Percentiles rank a stretch among this genome's conserved stretches.
Evolutionary conservation across 2,888 invertebrate genomes (phyloP).

Genomic region (Oxycera nigricornis): DNA sequence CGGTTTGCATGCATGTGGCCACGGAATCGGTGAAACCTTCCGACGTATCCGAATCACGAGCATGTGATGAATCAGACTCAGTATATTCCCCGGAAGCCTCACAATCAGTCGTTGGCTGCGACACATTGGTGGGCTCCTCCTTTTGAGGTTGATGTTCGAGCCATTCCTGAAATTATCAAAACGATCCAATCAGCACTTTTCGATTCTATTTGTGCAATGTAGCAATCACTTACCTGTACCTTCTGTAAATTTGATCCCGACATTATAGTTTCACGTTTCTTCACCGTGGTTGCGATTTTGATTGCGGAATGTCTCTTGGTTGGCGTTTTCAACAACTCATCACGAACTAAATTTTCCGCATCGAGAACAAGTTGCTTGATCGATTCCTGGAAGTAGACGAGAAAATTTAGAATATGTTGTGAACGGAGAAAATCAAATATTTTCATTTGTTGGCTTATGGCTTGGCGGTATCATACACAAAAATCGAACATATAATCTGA

Average conservation of each 20-base stretch:
- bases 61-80: constrained; percentile 62
- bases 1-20: constrained; percentile 67
- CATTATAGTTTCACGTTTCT: constrained; percentile 59
- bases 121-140: constrained; percentile 31
- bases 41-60: constrained; percentile 74
- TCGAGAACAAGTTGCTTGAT: constrained; percentile 79
- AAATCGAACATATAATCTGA: constrained; percentile 1
- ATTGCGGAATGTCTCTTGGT: constrained; percentile 56
- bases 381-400: constrained; percentile 56
- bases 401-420: not conserved
- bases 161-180: constrained; percentile 56
- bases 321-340: constrained; percentile 60
- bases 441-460: not conserved
- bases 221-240: constrained; percentile 55
- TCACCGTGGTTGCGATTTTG: constrained; percentile 58
- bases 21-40: constrained; percentile 81
- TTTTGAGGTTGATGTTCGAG: constrained; percentile 59
- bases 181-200: not conserved
- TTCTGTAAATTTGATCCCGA: constrained; percentile 60
- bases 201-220: not conserved
- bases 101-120: constrained; percentile 64
- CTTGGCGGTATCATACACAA: not conserved
- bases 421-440: constrained; percentile 8
- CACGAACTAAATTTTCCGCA: constrained; percentile 80
- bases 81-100: constrained; percentile 92